These are phyloP conservation scores for Pseudopipra pipra DNA, from an alignment of 2,113 vertebrate genomes.

Conservation along the genomic window DNA sequence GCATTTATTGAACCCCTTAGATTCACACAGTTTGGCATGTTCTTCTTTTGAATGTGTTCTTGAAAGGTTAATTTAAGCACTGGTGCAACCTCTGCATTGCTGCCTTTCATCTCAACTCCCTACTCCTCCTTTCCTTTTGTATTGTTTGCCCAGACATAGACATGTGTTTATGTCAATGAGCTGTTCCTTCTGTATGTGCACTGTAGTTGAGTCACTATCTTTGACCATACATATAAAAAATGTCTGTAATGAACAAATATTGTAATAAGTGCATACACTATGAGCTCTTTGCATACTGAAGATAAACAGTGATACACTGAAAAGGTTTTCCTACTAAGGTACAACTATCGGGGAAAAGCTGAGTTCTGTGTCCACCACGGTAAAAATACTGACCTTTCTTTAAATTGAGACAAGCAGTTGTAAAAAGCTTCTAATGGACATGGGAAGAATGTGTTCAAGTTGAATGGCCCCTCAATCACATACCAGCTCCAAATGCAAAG, in stretches of 20 bases:
- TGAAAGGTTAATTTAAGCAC: neutral
- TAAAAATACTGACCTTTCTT: neutral
- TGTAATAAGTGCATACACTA: neutral
- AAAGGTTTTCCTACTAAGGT: neutral
- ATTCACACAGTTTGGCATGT: neutral
- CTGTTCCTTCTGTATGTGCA: neutral
- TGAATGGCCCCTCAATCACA: conserved; percentile 13
- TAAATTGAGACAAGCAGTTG: neutral
- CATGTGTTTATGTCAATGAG: fast-evolving
- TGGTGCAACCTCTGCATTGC: neutral
- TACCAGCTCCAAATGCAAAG: conserved; percentile 91
- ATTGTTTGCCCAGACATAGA: neutral
- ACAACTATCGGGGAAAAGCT: neutral
- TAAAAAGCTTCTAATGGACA: neutral
- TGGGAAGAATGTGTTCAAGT: neutral
- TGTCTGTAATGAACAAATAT: neutral
- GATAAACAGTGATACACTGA: neutral
- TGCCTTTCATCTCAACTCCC: neutral
- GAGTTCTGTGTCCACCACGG: neutral
- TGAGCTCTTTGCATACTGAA: neutral
- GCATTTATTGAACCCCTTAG: neutral
- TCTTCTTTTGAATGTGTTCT: neutral
- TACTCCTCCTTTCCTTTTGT: neutral
- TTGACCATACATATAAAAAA: neutral
- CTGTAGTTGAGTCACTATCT: neutral